Percentiles rank a stretch among this genome's conserved stretches.
These are phyloP conservation scores for Zaprionus africanus DNA, from an alignment of 1,140 invertebrate genomes.

Conservation along the genomic window DNA sequence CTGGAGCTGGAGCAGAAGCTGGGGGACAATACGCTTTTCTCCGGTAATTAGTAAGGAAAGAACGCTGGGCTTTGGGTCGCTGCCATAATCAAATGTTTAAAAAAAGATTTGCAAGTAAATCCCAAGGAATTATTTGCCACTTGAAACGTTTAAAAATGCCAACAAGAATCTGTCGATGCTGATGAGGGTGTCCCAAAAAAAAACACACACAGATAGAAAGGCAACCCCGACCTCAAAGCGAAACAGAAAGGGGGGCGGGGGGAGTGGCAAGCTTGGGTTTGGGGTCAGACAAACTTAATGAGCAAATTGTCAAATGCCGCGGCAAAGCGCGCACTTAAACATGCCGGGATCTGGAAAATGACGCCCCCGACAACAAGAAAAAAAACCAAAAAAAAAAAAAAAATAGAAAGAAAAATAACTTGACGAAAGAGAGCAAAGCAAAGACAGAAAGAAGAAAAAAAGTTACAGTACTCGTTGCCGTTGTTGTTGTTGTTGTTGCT, in stretches of 20 bases:
- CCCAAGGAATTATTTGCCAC: slow-evolving; percentile 83
- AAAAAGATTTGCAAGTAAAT: slow-evolving; percentile 82
- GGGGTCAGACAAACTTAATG: slow-evolving; percentile 83
- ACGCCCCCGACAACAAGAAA: slow-evolving; percentile 10
- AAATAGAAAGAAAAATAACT: slow-evolving; percentile 66
- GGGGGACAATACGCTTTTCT: slow-evolving; percentile 32
- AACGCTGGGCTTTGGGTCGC: slow-evolving; percentile 18
- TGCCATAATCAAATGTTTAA: slow-evolving; percentile 78
- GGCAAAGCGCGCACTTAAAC: slow-evolving; percentile 79
- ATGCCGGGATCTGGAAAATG: slow-evolving; percentile 58
- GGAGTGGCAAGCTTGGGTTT: slow-evolving; percentile 20
- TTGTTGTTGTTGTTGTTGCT: neutral
- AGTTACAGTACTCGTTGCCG: neutral
- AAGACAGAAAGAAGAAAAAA: slow-evolving; percentile 16
- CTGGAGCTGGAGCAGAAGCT: no score
- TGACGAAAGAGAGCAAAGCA: slow-evolving; percentile 51
- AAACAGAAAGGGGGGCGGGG: slow-evolving; percentile 1
- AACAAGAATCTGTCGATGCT: slow-evolving; percentile 68
- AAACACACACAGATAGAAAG: slow-evolving; percentile 11
- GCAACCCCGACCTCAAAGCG: slow-evolving; percentile 16
- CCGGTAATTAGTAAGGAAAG: slow-evolving; percentile 74
- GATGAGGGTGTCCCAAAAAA: slow-evolving; percentile 62
- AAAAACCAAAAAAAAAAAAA: slow-evolving; percentile 5
- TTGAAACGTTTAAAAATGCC: slow-evolving; percentile 84
- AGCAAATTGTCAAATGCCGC: slow-evolving; percentile 84